Evolutionary conservation across 2,888 invertebrate species (phyloP).

Genomic region (Acrocera orbiculus): DNA sequence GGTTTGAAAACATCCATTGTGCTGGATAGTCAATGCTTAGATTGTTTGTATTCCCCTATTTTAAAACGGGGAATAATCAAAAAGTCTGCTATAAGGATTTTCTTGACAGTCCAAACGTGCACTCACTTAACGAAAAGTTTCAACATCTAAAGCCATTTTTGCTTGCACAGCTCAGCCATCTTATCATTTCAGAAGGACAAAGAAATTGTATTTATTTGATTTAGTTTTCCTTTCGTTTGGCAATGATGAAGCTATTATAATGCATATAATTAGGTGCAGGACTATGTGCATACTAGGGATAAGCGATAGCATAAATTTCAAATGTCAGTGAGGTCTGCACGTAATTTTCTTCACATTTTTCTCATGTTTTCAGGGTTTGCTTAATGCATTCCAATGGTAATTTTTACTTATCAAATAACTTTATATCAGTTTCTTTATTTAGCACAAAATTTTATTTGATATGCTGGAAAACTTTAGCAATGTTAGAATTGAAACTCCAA

Average conservation of each 20-base stretch:
- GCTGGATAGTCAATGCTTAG: too few species aligned
- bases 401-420: too few species aligned
- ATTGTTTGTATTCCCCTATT: too few species aligned
- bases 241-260: conserved; percentile 4
- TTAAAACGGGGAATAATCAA: conserved; percentile 4
- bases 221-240: conserved; percentile 3
- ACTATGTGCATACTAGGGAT: neutral
- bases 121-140: conserved; percentile 7
- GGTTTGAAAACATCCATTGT: too few species aligned
- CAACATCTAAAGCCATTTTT: conserved; percentile 2
- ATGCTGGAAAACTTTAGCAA: too few species aligned
- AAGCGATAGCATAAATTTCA: conserved; percentile 8
- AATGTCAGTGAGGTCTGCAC: conserved; percentile 4
- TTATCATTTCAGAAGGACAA: neutral
- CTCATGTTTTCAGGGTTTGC: too few species aligned
- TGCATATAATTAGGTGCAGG: conserved; percentile 3
- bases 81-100: conserved; percentile 4
- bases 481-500: too few species aligned
- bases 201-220: conserved; percentile 2
- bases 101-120: conserved; percentile 5
- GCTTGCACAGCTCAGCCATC: too few species aligned
- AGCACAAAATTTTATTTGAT: too few species aligned
- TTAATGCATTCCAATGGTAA: too few species aligned
- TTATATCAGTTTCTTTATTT: too few species aligned
- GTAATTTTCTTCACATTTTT: conserved; percentile 7